These are phyloP conservation scores for Macaria liturata DNA, from an alignment of 2,888 invertebrate genomes.

Conservation along the genomic window DNA sequence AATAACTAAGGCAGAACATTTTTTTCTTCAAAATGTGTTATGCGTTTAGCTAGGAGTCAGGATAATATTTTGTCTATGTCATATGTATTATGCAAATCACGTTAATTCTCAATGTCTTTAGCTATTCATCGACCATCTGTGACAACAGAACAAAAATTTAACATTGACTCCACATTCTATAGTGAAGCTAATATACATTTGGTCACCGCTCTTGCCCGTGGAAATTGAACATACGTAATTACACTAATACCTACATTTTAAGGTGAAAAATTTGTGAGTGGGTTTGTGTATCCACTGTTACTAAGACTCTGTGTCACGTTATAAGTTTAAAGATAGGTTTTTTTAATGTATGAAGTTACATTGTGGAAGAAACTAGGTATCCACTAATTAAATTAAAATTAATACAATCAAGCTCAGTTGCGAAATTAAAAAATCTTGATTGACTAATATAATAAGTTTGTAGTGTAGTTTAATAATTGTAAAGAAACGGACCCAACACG, in stretches of 20 bases:
- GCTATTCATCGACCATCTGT: slow-evolving; percentile 28
- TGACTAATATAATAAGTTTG: slow-evolving; percentile 21
- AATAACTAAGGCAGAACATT: too few species aligned
- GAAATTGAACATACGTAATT: slow-evolving; percentile 6
- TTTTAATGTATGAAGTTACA: too few species aligned
- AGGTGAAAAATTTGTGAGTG: too few species aligned
- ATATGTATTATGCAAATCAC: slow-evolving; percentile 34
- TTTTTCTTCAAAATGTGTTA: too few species aligned
- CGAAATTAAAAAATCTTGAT: slow-evolving; percentile 15
- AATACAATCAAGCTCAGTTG: slow-evolving; percentile 13
- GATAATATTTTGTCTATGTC: neutral
- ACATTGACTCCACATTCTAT: slow-evolving; percentile 25
- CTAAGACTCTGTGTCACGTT: too few species aligned
- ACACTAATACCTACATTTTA: too few species aligned
- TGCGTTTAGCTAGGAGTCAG: too few species aligned
- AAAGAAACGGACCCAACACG: slow-evolving; percentile 42
- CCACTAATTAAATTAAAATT: too few species aligned
- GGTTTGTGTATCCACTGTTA: too few species aligned
- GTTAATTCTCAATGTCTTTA: slow-evolving; percentile 18
- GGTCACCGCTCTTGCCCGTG: slow-evolving; percentile 8
- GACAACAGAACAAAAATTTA: slow-evolving; percentile 29
- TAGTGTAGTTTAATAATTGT: slow-evolving; percentile 26
- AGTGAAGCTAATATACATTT: slow-evolving; percentile 20
- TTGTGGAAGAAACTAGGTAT: too few species aligned
- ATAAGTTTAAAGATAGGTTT: too few species aligned